Conservation (phyloP, 2,113 vertebrate species). For the Podiceps cristatus region DNA sequence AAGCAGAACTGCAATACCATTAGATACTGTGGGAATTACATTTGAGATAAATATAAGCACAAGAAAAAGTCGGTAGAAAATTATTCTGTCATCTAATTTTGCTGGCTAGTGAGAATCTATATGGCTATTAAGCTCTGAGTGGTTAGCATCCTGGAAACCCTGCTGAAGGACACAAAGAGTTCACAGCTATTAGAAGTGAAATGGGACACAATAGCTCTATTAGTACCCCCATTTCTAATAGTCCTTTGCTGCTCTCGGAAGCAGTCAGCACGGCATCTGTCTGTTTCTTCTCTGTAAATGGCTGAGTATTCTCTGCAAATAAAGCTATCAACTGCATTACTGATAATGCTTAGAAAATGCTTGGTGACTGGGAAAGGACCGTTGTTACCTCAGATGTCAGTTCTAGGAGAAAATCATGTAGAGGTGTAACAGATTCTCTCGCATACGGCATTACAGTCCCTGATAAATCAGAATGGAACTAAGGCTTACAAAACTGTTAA, state of each 20-base stretch:
- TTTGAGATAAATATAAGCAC: slow-evolving; percentile 11
- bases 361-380: not conserved
- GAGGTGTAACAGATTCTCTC: not conserved
- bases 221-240: slow-evolving; percentile 8
- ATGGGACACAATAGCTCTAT: not conserved
- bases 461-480: not conserved
- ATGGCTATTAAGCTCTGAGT: not conserved
- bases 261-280: not conserved
- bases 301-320: not conserved
- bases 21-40: not conserved
- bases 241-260: not conserved
- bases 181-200: slow-evolving; percentile 15
- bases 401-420: not conserved
- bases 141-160: slow-evolving; percentile 5
- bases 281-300: not conserved
- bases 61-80: not conserved
- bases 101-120: not conserved
- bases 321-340: not conserved
- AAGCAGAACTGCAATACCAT: not conserved
- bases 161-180: not conserved
- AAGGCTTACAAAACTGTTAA: not conserved
- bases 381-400: not conserved
- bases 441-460: not conserved
- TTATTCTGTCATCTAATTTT: slow-evolving; percentile 2
- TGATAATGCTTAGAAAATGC: slow-evolving; percentile 33